These are phyloP conservation scores for Andrena praecox DNA, from an alignment of 2,888 invertebrate genomes.

Conservation along the genomic window DNA sequence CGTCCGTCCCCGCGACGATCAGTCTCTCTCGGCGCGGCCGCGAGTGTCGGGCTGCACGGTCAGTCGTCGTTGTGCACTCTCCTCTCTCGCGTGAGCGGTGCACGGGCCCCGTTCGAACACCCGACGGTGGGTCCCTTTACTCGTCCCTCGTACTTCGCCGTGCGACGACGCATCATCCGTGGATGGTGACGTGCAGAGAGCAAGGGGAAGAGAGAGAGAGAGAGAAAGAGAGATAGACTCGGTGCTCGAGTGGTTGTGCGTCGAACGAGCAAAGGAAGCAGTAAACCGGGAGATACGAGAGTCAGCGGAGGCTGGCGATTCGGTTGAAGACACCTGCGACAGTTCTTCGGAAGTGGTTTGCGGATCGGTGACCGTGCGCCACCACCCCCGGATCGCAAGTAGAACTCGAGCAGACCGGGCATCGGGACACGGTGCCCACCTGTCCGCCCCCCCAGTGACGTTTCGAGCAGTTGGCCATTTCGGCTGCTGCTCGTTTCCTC, in stretches of 20 bases:
- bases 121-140: constrained; percentile 16
- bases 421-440: too few species aligned
- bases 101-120: constrained; percentile 2
- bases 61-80: not conserved
- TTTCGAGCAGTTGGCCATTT: too few species aligned
- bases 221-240: not conserved
- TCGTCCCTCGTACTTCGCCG: constrained; percentile 20
- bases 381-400: too few species aligned
- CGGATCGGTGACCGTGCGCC: too few species aligned
- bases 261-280: too few species aligned
- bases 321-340: too few species aligned
- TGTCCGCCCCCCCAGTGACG: too few species aligned
- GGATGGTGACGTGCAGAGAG: not conserved
- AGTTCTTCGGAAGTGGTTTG: too few species aligned
- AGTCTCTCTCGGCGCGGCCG: not conserved
- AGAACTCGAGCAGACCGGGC: too few species aligned
- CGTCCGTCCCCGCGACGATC: not conserved
- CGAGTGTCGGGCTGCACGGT: not conserved
- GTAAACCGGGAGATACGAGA: too few species aligned
- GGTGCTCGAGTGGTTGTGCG: constrained; percentile 5
- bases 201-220: not conserved
- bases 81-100: constrained; percentile 3
- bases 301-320: too few species aligned
- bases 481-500: too few species aligned
- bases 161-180: constrained; percentile 17